Conservation (phyloP, 2,888 invertebrate genomes). For the Neocrepidodera transversa region DNA sequence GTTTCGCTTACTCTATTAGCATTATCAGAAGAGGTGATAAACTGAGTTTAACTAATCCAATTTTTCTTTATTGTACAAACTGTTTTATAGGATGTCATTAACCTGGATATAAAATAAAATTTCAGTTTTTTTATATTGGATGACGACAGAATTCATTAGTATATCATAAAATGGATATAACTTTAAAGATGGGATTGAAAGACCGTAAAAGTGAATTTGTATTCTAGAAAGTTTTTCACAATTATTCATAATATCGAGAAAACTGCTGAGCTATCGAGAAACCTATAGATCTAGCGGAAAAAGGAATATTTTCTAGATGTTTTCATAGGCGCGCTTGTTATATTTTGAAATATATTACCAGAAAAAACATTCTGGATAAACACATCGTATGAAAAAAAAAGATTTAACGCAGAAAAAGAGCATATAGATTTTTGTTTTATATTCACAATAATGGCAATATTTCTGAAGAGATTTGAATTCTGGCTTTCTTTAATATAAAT, state of each 20-base stretch:
- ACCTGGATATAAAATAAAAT: constrained; percentile 14
- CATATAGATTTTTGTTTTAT: too few species aligned
- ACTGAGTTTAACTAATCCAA: too few species aligned
- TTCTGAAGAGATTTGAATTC: too few species aligned
- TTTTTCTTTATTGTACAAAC: too few species aligned
- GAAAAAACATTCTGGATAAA: neutral
- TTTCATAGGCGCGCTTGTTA: constrained; percentile 11
- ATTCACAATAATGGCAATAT: too few species aligned
- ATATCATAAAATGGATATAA: constrained; percentile 24
- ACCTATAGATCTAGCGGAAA: constrained; percentile 30
- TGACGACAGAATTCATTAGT: constrained; percentile 21
- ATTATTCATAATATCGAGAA: constrained; percentile 39
- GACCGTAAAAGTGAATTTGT: constrained; percentile 32
- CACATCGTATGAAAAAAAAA: neutral
- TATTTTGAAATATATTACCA: neutral
- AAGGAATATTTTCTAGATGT: constrained; percentile 23
- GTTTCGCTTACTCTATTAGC: too few species aligned
- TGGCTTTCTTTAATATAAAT: too few species aligned
- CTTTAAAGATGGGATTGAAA: constrained; percentile 24
- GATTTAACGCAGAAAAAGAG: too few species aligned
- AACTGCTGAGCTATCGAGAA: constrained; percentile 32
- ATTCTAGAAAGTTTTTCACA: constrained; percentile 32
- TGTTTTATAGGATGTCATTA: neutral
- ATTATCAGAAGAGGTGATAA: too few species aligned
- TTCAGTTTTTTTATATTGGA: constrained; percentile 10